phyloP scores from a whole-genome alignment of 2,797 vertebrate species.

The Molossus molossus region DNA sequence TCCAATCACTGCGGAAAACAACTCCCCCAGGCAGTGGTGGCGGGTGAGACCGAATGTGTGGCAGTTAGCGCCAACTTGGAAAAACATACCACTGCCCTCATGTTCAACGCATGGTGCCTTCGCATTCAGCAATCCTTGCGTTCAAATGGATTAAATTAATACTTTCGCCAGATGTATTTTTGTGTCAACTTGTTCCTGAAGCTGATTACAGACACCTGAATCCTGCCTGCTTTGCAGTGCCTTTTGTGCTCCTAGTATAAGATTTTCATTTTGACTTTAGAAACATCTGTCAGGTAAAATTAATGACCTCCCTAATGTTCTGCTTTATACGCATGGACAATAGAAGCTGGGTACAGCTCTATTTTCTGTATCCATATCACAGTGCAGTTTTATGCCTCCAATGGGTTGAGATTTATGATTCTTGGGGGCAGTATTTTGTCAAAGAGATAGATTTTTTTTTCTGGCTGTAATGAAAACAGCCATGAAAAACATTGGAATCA shows the following conservation, averaged over 20 bases:
- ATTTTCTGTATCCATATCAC: conserved; percentile 18
- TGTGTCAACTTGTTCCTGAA: conserved; percentile 74
- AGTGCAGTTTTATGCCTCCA: neutral
- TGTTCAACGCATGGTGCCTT: conserved; percentile 70
- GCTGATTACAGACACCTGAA: neutral
- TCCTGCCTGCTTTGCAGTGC: conserved; percentile 68
- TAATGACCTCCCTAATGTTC: conserved; percentile 40
- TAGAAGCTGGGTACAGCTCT: conserved; percentile 22
- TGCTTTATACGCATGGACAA: conserved; percentile 33
- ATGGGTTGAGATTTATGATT: neutral
- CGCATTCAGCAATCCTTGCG: conserved; percentile 77
- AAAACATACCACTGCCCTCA: conserved; percentile 79
- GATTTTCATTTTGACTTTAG: conserved; percentile 69
- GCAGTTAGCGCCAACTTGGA: conserved; percentile 71
- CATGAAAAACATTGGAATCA: neutral
- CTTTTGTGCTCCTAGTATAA: neutral
- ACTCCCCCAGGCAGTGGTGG: conserved; percentile 79
- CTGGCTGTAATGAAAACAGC: conserved; percentile 36
- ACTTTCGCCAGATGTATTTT: conserved; percentile 59
- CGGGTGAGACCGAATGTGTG: conserved; percentile 73
- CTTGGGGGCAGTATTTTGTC: conserved; percentile 41
- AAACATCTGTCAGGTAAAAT: conserved; percentile 58
- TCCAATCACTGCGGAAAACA: conserved; percentile 79
- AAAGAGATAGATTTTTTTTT: conserved; percentile 8
- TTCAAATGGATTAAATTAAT: conserved; percentile 78